Conservation (phyloP, 2,888 invertebrate species). For the Euplagia quadripunctaria region DNA sequence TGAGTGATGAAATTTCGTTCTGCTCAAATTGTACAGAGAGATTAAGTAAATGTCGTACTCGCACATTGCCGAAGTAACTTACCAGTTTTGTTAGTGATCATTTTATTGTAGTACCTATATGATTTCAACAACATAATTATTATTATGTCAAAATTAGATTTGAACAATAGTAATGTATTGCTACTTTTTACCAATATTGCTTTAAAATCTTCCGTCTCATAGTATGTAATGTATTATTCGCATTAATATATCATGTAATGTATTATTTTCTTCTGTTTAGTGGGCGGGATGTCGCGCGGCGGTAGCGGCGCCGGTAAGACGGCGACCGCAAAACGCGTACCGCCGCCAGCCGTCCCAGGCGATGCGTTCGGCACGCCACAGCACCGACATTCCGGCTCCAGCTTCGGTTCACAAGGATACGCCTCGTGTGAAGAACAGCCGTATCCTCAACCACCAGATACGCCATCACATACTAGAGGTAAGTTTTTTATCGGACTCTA, state of each 20-base stretch:
- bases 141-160: too few species aligned
- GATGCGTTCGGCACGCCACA: conserved; percentile 88
- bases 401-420: conserved; percentile 92
- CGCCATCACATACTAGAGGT: conserved; percentile 88
- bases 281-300: conserved; percentile 96
- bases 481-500: conserved; percentile 17
- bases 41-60: conserved; percentile 16
- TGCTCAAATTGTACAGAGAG: conserved; percentile 28
- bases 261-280: conserved; percentile 83
- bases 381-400: conserved; percentile 93
- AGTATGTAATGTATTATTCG: too few species aligned
- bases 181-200: too few species aligned
- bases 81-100: conserved; percentile 2
- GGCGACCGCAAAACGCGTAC: conserved; percentile 96
- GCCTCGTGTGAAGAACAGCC: conserved; percentile 92
- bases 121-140: neutral
- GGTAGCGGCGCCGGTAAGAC: conserved; percentile 90
- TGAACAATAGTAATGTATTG: too few species aligned
- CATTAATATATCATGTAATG: neutral
- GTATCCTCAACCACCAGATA: conserved; percentile 88
- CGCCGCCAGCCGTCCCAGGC: conserved; percentile 95
- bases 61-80: neutral
- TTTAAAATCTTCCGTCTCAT: too few species aligned
- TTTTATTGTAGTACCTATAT: neutral
- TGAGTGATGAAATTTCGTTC: conserved; percentile 42